Evolutionary conservation across 2,113 vertebrate genomes (phyloP), one percentile per base, ranked within the genome.

Genomic region (Ageneiosus marmoratus): DNA sequence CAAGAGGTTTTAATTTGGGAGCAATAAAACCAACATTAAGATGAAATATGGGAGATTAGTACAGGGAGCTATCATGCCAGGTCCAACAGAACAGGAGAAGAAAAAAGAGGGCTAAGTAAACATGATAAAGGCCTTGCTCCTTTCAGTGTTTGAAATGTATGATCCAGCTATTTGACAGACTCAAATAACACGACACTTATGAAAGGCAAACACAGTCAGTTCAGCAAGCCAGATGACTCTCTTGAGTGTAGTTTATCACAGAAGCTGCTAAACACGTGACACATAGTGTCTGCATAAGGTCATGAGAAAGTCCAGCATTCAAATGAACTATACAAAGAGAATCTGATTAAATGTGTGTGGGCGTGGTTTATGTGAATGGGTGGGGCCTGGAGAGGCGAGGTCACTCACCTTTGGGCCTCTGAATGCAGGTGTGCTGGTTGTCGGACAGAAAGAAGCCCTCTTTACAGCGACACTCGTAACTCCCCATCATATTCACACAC

Each of bases 401-500:
- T 5, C 48, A 63, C 88, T 93, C 81, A 98, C 98, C 96, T 98
- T 99, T 98, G 0, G 98, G 98, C 46, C 97, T 93, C 92, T 99
- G 97, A 92, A 99, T 99, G 84, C 98, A 99, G 88, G 98, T 99
- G 85, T 99, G 98, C 92, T 99, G 98, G 95, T 99, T 99, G 94
- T 99, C 98, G 0, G 97, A 99, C 89, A 99, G 95, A 92, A 99
- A 98, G 93, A 99, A 99, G 74, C 98, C 97, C 67, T 99, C 98
- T 50, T 96, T 88, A 90, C 98, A 99, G 88, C 95, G 97, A 88
- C 98, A 99, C 89, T 99, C 98, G 0, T 99, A 99, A 93, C 98
- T 99, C 86, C 98, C 98, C 98, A 99, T 99, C 97, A 98, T 98
- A 92, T 99, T 99, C 92, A 99, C 94, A 15, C 98, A 99, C 85